These are phyloP conservation scores for Passer domesticus DNA, from an alignment of 2,113 vertebrate species.

Conservation along the genomic window DNA sequence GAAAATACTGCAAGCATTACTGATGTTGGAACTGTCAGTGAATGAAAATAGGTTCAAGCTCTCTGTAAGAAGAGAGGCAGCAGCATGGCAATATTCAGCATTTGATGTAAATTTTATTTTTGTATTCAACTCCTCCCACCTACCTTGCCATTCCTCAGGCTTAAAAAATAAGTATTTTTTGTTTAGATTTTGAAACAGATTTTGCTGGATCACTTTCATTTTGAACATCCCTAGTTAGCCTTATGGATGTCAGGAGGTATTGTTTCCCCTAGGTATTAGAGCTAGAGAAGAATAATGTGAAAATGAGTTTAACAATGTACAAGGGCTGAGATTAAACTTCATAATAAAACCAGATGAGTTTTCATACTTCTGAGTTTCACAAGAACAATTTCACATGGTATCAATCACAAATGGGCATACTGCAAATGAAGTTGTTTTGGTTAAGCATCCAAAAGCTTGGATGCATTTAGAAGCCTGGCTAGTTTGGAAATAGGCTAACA, in stretches of 20 bases:
- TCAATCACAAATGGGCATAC: not conserved
- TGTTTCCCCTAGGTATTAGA: not conserved
- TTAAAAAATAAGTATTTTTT: not conserved
- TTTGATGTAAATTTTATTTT: not conserved
- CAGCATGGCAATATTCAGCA: not conserved
- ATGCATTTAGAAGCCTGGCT: not conserved
- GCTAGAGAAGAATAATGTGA: not conserved
- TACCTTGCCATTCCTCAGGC: not conserved
- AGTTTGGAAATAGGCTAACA: not conserved
- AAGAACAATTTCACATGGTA: not conserved
- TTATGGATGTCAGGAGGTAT: not conserved
- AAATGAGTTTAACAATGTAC: not conserved
- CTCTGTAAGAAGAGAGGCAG: not conserved
- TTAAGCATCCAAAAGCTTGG: not conserved
- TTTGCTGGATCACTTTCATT: not conserved
- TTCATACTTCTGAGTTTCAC: conserved; percentile 7
- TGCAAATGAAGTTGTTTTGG: not conserved
- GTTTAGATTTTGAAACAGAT: not conserved
- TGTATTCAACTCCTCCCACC: not conserved
- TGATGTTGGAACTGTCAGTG: not conserved
- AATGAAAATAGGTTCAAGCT: conserved; percentile 12
- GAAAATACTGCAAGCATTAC: not conserved
- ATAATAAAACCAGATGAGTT: not conserved
- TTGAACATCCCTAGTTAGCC: not conserved
- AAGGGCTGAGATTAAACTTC: not conserved